A percentile compares a stretch with the other conserved stretches of the same genome.
These are phyloP conservation scores for Falco berigora DNA, from an alignment of 2,797 vertebrate species.

Conservation along the genomic window DNA sequence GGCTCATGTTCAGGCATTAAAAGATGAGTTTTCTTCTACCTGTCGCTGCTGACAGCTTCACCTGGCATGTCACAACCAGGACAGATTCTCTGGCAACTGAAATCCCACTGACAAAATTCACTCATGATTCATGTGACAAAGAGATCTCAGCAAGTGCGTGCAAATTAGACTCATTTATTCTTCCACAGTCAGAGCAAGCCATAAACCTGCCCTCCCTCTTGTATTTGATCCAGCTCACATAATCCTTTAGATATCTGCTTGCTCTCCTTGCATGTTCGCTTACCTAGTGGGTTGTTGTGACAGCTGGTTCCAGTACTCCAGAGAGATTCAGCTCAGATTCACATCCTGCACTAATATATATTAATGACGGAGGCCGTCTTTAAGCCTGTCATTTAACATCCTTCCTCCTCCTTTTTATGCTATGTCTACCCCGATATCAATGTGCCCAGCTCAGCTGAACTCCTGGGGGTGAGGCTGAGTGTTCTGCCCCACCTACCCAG, in stretches of 20 bases:
- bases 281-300: background rate
- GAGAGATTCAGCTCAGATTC: background rate
- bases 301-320: background rate
- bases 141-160: background rate
- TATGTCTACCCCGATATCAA: rapidly evolving
- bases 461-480: background rate
- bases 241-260: background rate
- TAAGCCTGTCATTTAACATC: background rate
- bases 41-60: conserved; percentile 4
- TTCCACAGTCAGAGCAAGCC: background rate
- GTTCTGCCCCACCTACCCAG: background rate
- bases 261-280: background rate
- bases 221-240: background rate
- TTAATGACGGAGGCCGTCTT: background rate
- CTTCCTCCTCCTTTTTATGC: background rate
- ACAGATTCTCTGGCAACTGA: background rate
- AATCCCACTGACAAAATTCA: background rate
- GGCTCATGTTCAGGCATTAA: background rate
- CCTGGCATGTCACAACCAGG: background rate
- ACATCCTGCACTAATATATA: background rate
- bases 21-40: conserved; percentile 6
- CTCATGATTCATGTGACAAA: background rate
- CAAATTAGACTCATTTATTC: background rate
- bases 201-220: background rate
- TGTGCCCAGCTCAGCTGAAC: background rate